Percentiles rank a stretch among this genome's conserved stretches.
These are phyloP conservation scores for Spongia lamella DNA, from an alignment of 37 sponge, comb jelly and placozoan species.

Conservation along the genomic window DNA sequence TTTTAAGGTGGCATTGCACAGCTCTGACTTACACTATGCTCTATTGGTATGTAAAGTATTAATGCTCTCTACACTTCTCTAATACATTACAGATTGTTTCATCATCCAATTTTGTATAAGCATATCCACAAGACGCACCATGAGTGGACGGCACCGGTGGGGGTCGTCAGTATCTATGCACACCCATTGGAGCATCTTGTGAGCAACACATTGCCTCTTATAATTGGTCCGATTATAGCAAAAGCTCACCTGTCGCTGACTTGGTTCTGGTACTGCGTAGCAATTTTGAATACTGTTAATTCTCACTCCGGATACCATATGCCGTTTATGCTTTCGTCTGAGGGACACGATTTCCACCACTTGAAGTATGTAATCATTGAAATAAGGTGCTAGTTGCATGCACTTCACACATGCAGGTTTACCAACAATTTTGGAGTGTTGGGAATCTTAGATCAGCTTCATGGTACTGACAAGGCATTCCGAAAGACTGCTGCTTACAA, in stretches of 20 bases:
- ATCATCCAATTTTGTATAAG: constrained; percentile 77
- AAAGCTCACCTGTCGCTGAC: constrained; percentile 70
- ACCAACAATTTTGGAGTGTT: constrained; percentile 76
- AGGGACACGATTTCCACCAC: constrained; percentile 96
- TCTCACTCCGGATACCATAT: constrained; percentile 92
- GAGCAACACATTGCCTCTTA: constrained; percentile 57
- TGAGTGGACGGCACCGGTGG: constrained; percentile 87
- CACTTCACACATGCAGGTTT: constrained; percentile 26
- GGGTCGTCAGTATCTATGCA: constrained; percentile 74
- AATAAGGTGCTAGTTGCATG: no score
- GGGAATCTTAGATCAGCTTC: constrained; percentile 79
- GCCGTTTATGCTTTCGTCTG: constrained; percentile 82
- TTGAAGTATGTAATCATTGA: constrained; percentile 44
- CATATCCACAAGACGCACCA: constrained; percentile 94
- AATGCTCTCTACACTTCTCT: no score
- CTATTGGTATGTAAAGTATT: no score
- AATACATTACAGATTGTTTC: constrained; percentile 79
- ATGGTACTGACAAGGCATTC: constrained; percentile 79
- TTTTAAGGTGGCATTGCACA: no score
- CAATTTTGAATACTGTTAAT: constrained; percentile 55
- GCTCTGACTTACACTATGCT: no score
- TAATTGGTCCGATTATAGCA: constrained; percentile 65
- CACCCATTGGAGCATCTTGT: constrained; percentile 81
- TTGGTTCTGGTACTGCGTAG: constrained; percentile 78
- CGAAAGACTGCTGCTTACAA: constrained; percentile 52